These are phyloP conservation scores for Whitmania pigra DNA, from an alignment of 1,140 invertebrate genomes.

Conservation along the genomic window DNA sequence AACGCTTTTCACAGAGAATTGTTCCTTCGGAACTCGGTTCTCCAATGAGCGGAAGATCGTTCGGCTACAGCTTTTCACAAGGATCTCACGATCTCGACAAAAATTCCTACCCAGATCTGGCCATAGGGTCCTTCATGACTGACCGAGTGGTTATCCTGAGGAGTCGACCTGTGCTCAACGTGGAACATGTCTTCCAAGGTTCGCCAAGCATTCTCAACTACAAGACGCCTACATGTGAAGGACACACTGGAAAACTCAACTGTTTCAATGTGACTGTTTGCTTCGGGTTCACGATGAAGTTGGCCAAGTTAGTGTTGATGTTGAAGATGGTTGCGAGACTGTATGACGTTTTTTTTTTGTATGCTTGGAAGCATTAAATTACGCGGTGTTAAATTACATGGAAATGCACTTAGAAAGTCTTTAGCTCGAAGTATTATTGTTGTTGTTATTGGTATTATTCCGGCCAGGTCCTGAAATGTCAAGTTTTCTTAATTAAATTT, in stretches of 20 bases:
- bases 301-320: too few relatives aligned
- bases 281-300: not conserved
- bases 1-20: slow-evolving; percentile 35
- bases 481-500: not conserved
- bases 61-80: slow-evolving; percentile 38
- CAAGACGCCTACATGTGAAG: not conserved
- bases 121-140: slow-evolving; percentile 37
- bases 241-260: not conserved
- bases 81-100: slow-evolving; percentile 51
- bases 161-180: slow-evolving; percentile 72
- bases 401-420: not conserved
- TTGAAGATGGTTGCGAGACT: too few relatives aligned
- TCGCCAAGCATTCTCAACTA: slow-evolving; percentile 2
- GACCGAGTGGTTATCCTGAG: slow-evolving; percentile 45
- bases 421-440: not conserved
- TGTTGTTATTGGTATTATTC: not conserved
- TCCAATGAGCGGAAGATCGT: slow-evolving; percentile 26
- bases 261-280: slow-evolving; percentile 7
- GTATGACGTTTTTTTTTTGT: too few relatives aligned
- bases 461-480: too few relatives aligned
- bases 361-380: too few relatives aligned
- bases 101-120: slow-evolving; percentile 40
- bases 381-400: too few relatives aligned
- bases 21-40: slow-evolving; percentile 29
- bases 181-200: not conserved